Evolutionary conservation across 2,888 invertebrate species (phyloP).

Genomic region (Cremastobaeus sp.): DNA sequence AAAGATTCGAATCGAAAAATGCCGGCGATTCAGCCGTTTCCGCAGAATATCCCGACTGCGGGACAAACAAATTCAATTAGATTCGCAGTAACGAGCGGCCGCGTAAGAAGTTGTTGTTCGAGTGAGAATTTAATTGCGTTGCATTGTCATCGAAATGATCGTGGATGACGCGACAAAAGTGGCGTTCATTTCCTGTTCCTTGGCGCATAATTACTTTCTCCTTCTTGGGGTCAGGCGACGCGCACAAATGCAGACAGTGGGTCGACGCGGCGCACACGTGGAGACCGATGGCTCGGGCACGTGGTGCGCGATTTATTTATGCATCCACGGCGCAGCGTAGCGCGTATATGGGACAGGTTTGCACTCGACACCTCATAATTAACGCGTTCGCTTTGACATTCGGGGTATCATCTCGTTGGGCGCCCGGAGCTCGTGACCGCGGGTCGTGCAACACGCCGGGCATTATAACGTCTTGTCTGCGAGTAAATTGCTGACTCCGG

Average conservation of each 20-base stretch:
- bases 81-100: background rate
- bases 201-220: conserved; percentile 42
- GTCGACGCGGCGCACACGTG: conserved; percentile 37
- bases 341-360: conserved; percentile 56
- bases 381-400: conserved; percentile 63
- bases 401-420: conserved; percentile 46
- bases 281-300: conserved; percentile 27
- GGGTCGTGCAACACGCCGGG: conserved; percentile 10
- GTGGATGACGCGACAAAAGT: conserved; percentile 34
- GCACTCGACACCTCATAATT: conserved; percentile 60
- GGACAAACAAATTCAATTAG: conserved; percentile 10
- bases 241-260: conserved; percentile 25
- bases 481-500: conserved; percentile 27
- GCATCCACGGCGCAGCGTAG: conserved; percentile 25
- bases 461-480: conserved; percentile 26
- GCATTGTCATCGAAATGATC: conserved; percentile 36
- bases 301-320: conserved; percentile 48
- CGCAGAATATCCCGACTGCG: background rate
- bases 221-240: conserved; percentile 27
- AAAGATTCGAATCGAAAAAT: too few relatives aligned
- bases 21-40: too few relatives aligned
- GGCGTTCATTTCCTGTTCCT: conserved; percentile 19
- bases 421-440: conserved; percentile 15
- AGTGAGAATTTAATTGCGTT: conserved; percentile 25
- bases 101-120: conserved; percentile 2